Percentiles rank a stretch among this genome's conserved stretches.
Evolutionary conservation across 2,888 invertebrate genomes (phyloP).

Genomic region (Macropis europaea): DNA sequence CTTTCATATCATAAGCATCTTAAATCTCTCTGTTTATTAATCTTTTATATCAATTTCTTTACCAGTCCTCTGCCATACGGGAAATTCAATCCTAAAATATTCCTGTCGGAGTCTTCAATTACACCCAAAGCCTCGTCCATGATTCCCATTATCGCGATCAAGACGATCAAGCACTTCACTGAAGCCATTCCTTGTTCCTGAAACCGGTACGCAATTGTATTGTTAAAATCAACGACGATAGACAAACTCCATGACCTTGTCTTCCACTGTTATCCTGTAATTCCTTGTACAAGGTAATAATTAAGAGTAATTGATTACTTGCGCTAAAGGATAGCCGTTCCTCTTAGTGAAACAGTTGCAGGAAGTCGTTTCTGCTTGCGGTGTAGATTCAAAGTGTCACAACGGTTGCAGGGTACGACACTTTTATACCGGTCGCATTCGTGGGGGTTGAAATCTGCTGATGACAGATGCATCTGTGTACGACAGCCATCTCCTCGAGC

Average conservation of each 20-base stretch:
- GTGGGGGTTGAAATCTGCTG: constrained; percentile 24
- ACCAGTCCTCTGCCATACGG: constrained; percentile 62
- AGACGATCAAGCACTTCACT: constrained; percentile 26
- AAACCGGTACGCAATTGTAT: not conserved
- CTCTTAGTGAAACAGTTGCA: not conserved
- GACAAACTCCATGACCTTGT: too few relatives aligned
- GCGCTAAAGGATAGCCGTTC: not conserved
- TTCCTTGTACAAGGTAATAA: not conserved
- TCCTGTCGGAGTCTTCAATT: constrained; percentile 62
- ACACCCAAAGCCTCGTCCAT: constrained; percentile 28
- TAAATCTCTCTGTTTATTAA: not conserved
- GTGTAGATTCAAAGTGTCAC: constrained; percentile 4
- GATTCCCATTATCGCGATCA: constrained; percentile 50
- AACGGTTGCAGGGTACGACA: not conserved
- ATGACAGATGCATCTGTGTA: constrained; percentile 34
- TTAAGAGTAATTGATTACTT: not conserved
- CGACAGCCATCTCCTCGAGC: constrained; percentile 40
- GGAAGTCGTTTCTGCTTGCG: constrained; percentile 1
- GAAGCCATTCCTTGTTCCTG: constrained; percentile 31
- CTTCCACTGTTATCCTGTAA: too few relatives aligned
- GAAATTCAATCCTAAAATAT: constrained; percentile 40
- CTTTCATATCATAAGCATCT: not conserved
- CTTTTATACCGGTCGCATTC: constrained; percentile 48
- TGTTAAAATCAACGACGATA: not conserved
- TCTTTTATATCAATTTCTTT: constrained; percentile 4